Conservation (phyloP, 1,140 invertebrate species). For the Drosophila repletoides region DNA sequence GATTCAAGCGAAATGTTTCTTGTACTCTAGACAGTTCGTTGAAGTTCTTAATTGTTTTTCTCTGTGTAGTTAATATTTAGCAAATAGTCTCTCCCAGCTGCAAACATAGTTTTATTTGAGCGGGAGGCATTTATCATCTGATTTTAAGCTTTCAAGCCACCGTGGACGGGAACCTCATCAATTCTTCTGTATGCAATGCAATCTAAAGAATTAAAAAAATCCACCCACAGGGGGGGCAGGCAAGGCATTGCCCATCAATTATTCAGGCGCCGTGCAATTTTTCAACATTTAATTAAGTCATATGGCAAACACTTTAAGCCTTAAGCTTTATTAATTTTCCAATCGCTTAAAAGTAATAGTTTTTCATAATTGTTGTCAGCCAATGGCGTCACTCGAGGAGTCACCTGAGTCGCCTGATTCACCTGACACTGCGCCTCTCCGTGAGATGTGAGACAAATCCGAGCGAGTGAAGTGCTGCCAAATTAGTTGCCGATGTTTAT, state of each 20-base stretch:
- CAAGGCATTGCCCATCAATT: constrained; percentile 37
- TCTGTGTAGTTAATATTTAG: too few relatives aligned
- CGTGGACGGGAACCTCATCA: constrained; percentile 9
- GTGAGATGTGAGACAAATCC: constrained; percentile 34
- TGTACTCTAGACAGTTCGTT: too few relatives aligned
- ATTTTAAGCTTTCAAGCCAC: not conserved
- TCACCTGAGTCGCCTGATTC: not conserved
- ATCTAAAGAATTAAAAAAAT: not conserved
- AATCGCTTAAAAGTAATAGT: constrained; percentile 62
- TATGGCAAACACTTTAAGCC: constrained; percentile 53
- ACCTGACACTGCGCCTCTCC: not conserved
- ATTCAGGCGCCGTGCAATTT: constrained; percentile 49
- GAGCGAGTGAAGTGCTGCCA: constrained; percentile 7
- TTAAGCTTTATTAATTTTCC: constrained; percentile 74
- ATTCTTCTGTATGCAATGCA: not conserved
- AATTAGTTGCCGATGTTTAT: constrained; percentile 71
- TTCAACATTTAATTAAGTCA: constrained; percentile 69
- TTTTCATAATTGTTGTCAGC: constrained; percentile 36
- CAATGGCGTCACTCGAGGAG: constrained; percentile 3
- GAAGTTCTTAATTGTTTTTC: too few relatives aligned
- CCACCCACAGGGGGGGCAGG: not conserved
- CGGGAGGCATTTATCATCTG: not conserved
- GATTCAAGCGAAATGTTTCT: too few relatives aligned
- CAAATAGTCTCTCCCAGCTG: too few relatives aligned
- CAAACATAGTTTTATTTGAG: too few relatives aligned